Base-by-base conservation (phyloP, 1,140 invertebrate genomes). In the Cecropterus lyciades region DNA sequence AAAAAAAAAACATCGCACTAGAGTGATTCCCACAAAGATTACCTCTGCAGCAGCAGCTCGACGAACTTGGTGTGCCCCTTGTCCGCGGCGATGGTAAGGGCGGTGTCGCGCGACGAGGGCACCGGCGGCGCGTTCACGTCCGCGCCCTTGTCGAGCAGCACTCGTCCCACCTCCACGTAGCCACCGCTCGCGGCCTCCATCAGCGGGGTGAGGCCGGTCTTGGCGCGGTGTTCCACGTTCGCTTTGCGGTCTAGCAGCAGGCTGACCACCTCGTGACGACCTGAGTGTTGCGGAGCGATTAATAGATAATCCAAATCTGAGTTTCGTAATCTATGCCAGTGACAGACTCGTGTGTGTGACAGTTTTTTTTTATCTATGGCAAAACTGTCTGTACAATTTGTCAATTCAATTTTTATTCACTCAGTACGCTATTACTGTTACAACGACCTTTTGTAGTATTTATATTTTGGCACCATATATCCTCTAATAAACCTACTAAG, bases 121-220 rank as follows among this genome's bases (percentile, higher is more conserved):
- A 99, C 99, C 9, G 99, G 99, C 15, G 98, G 96, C 8, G 99
- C 98, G 93, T 99, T 99, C 0, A 99, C 98, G 93, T 99, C 99
- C 10, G 99, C 99, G 13, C 98, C 98, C 93, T 99, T 98, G 79
- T 99, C 98, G 14, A 99, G 92, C 17, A 99, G 93, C 11, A 99
- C 98, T 66, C 97, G 93, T 0, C 99, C 99, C 33, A 99, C 99
- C 85, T 99, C 99, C 9, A 99, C 98, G 92, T 99, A 99, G 27
- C 99, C 99, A 62, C 99, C 99, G 82, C 98, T 99, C 0, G 99
- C 99, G 53, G 99, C 99, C 93, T 99, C 99, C 99, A 99, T 99
- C 1, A 99, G 92, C 1, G 99, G 99, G 5, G 99, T 99, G 17
- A 99, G 92, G 6, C 99, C 99, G 65, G 99, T 99, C 94, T 99